Evolutionary conservation across 2,888 invertebrate genomes (phyloP), one percentile per base, ranked within the genome.

Genomic region (Pimpla rufipes): DNA sequence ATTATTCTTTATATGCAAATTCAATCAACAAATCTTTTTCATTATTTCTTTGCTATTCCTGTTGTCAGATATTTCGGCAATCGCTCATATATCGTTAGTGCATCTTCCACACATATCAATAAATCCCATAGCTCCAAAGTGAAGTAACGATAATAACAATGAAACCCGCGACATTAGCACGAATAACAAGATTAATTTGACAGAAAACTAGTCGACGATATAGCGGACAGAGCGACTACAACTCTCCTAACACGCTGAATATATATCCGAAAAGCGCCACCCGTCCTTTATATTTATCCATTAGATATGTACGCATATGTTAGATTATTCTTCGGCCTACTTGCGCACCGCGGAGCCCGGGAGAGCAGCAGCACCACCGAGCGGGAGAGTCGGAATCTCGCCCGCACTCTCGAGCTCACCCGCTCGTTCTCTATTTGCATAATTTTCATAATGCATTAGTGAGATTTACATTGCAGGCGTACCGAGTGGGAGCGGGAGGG

Each of bases 401-500:
- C 35, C 50, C 73, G 78, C 35, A 77, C 77, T 81, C 57, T 37
- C 55, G 55, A 70, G 71, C 77, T 57, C 73, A 55, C 76, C 40
- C 23, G 73, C 78, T 78, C 78, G 78, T 78, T 78, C 81, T 68
- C 73, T 59, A 88, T 89, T 89, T 90, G 88, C 90, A 90, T 91
- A 90, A 91, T 90, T 89, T 89, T 90, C 90, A 88, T 89, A 90
- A 90, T 89, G 89, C 88, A 90, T 90, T 86, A 88, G 87, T 79
- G 84, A 80, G 85, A 90, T 90, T 90, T 88, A 89, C 88, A 90
- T 89, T 84, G 76, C 74, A 82, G 85, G 71, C 84, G 83, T 84
- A 85, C 76, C 68, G 73, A 62, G 62, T 57, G 77, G 47, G 18
- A 67, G 57, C 79, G 66, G 74, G 37, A 18, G 57, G 42, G 79